Conservation (phyloP, 30 jellyfish, hydroid and myxozoan species). For the Pseudorhiza aurosa region DNA sequence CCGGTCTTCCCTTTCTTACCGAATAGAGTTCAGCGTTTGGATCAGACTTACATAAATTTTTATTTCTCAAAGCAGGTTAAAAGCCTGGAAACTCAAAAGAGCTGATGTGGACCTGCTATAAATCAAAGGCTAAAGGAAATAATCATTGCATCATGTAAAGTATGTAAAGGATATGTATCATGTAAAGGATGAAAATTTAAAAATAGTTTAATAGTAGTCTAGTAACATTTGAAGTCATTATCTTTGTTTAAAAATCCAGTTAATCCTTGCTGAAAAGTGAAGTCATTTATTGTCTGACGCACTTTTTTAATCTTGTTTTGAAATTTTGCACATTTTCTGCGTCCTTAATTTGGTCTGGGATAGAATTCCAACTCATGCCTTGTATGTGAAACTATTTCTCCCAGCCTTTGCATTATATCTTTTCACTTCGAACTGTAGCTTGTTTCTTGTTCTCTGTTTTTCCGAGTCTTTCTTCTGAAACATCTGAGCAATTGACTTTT, state of each 20-base stretch:
- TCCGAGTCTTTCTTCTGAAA: constrained; percentile 51
- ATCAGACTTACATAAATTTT: too few relatives aligned
- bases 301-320: constrained; percentile 24
- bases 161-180: too few relatives aligned
- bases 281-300: constrained; percentile 48
- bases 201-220: constrained; percentile 11
- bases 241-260: too few relatives aligned
- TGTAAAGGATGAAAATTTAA: too few relatives aligned
- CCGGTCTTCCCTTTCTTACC: too few relatives aligned
- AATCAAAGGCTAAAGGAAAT: too few relatives aligned
- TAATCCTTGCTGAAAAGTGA: constrained; percentile 6
- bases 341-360: constrained; percentile 48
- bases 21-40: too few relatives aligned
- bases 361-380: constrained; percentile 54
- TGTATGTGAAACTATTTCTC: constrained; percentile 52
- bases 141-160: too few relatives aligned
- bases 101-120: too few relatives aligned
- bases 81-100: too few relatives aligned
- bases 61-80: too few relatives aligned
- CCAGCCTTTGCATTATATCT: constrained; percentile 54
- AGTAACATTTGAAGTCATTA: constrained; percentile 23
- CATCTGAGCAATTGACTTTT: constrained; percentile 58
- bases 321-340: constrained; percentile 29
- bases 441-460: constrained; percentile 64
- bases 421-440: constrained; percentile 57